A percentile compares a stretch with the other conserved stretches of the same genome.
phyloP scores from a whole-genome alignment of 2,888 invertebrate genomes.

The Erebia epiphron region DNA sequence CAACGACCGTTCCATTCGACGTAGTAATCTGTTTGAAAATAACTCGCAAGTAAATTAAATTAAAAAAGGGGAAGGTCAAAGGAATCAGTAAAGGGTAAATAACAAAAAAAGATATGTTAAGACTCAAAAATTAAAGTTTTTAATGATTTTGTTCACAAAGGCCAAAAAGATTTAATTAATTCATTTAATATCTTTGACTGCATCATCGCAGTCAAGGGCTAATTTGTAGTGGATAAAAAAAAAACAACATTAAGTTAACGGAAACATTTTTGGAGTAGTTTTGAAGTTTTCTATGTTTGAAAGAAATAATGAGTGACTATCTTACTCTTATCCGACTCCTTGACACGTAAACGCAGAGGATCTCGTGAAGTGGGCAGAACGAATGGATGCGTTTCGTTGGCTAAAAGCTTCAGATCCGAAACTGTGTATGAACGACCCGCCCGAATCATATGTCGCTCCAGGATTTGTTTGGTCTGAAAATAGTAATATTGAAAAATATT shows the following conservation, averaged over 20 bases:
- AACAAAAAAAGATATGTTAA: no score
- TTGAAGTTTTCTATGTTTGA: not conserved
- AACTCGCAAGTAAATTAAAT: slow-evolving; percentile 9
- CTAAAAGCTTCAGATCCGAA: slow-evolving; percentile 88
- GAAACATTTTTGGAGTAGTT: not conserved
- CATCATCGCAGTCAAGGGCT: no score
- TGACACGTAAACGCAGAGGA: slow-evolving; percentile 87
- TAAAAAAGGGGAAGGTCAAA: not conserved
- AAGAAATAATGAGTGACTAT: not conserved
- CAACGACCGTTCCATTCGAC: slow-evolving; percentile 93
- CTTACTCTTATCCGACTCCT: slow-evolving; percentile 88
- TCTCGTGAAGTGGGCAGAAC: slow-evolving; percentile 88
- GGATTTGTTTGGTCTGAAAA: slow-evolving; percentile 89
- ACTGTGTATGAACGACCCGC: slow-evolving; percentile 90
- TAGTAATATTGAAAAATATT: not conserved
- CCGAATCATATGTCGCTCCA: slow-evolving; percentile 94
- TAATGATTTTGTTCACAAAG: no score
- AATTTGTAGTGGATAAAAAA: no score
- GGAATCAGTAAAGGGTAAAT: not conserved
- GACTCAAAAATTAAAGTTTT: no score
- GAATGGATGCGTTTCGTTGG: slow-evolving; percentile 86
- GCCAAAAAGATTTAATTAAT: no score
- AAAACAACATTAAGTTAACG: not conserved
- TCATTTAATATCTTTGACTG: no score
- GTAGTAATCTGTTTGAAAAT: slow-evolving; percentile 86